Percentiles rank a stretch among this genome's conserved stretches.
Conservation (phyloP, 2,888 invertebrate genomes). For the Heteromyza rotundicornis region DNA sequence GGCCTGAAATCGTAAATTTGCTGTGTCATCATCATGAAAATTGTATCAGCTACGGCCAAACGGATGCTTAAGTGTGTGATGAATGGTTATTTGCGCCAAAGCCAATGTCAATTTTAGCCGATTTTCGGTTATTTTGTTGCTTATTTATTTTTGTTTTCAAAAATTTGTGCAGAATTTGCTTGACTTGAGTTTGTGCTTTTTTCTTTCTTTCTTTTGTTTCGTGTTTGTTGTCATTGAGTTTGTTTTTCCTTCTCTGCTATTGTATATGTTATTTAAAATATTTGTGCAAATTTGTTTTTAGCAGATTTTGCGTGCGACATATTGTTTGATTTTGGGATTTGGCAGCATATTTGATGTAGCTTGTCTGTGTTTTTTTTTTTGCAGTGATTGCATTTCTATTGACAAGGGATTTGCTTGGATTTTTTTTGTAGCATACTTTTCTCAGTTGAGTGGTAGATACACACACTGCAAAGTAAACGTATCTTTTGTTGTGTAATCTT, state of each 20-base stretch:
- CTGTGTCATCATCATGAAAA: conserved; percentile 13
- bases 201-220: background rate
- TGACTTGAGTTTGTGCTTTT: background rate
- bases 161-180: conserved; percentile 7
- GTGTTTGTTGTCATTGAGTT: background rate
- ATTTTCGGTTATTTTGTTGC: conserved; percentile 3
- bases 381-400: background rate
- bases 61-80: conserved; percentile 18
- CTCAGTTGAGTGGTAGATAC: too few species aligned
- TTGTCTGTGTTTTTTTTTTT: background rate
- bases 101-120: conserved; percentile 16
- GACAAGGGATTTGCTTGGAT: background rate
- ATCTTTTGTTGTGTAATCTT: too few species aligned
- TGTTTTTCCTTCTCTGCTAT: background rate
- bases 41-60: conserved; percentile 10
- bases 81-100: conserved; percentile 17
- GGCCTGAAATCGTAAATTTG: conserved; percentile 15
- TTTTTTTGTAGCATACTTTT: too few species aligned
- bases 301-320: background rate
- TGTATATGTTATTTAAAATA: conserved; percentile 1
- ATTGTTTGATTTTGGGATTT: background rate
- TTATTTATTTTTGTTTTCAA: background rate
- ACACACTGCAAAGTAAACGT: too few species aligned
- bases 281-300: background rate
- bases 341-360: background rate